Evolutionary conservation across 2,113 vertebrate genomes (phyloP).

Genomic region (Telmatochromis sp.): DNA sequence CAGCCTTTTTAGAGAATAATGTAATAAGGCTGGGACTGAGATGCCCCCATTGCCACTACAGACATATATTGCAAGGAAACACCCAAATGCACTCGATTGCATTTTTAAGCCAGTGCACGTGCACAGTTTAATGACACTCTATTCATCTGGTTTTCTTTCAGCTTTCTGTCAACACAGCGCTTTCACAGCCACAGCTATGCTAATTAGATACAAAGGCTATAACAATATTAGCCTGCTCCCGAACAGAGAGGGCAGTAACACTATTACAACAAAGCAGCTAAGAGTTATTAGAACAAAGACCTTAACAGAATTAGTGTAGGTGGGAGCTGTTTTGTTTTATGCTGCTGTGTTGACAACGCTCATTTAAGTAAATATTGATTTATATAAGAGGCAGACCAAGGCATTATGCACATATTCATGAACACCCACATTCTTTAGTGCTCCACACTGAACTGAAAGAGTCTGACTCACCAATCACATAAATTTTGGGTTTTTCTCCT

Average conservation of each 20-base stretch:
- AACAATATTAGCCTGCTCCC: constrained; percentile 1
- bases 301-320: not conserved
- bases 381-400: not conserved
- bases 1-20: constrained; percentile 27
- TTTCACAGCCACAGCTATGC: not conserved
- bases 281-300: not conserved
- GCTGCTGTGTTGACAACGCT: not conserved
- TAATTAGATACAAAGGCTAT: constrained; percentile 27
- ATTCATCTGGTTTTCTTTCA: constrained; percentile 11
- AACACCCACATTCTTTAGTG: not conserved
- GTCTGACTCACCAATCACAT: not conserved
- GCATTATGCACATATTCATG: not conserved
- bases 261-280: not conserved
- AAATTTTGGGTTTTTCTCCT: not conserved
- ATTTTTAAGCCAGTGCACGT: not conserved
- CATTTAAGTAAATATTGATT: not conserved
- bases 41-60: not conserved
- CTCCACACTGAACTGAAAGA: not conserved
- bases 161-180: constrained; percentile 12
- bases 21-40: constrained; percentile 18
- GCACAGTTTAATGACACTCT: not conserved
- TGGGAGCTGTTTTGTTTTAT: not conserved
- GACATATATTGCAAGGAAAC: not conserved
- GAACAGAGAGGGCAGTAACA: not conserved
- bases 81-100: not conserved